These are phyloP conservation scores for Sminthurides bifidus DNA, from an alignment of 1,140 invertebrate genomes.

Conservation along the genomic window DNA sequence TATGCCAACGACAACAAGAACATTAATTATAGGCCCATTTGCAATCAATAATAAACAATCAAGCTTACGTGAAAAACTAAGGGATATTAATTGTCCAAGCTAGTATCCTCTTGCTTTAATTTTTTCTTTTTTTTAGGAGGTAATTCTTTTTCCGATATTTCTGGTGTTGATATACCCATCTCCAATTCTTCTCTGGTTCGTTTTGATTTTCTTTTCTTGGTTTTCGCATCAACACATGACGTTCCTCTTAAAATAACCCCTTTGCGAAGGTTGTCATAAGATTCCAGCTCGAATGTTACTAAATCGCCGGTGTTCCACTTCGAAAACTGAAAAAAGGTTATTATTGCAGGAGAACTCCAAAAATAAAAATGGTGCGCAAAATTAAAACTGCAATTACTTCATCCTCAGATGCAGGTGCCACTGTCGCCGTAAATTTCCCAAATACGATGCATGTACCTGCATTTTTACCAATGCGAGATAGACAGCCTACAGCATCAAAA, in stretches of 20 bases:
- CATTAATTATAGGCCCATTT: too few species aligned
- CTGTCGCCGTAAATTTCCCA: constrained; percentile 19
- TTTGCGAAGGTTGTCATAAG: constrained; percentile 15
- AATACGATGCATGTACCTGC: constrained; percentile 21
- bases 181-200: too few species aligned
- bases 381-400: constrained; percentile 12
- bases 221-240: too few species aligned
- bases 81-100: too few species aligned
- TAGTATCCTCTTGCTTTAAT: too few species aligned
- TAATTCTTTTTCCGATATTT: too few species aligned
- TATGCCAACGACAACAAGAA: too few species aligned
- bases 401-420: constrained; percentile 1
- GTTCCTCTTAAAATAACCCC: constrained; percentile 13
- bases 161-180: too few species aligned
- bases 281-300: constrained; percentile 14
- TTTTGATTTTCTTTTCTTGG: too few species aligned
- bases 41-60: too few species aligned
- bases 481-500: constrained; percentile 7
- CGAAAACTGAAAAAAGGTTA: constrained; percentile 9
- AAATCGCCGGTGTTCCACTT: constrained; percentile 19
- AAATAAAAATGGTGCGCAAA: background rate
- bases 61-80: too few species aligned
- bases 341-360: background rate
- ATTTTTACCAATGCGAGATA: constrained; percentile 17
- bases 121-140: too few species aligned